phyloP scores from a whole-genome alignment of 2,797 vertebrate species.

The Neosilurus hyrtlii region DNA sequence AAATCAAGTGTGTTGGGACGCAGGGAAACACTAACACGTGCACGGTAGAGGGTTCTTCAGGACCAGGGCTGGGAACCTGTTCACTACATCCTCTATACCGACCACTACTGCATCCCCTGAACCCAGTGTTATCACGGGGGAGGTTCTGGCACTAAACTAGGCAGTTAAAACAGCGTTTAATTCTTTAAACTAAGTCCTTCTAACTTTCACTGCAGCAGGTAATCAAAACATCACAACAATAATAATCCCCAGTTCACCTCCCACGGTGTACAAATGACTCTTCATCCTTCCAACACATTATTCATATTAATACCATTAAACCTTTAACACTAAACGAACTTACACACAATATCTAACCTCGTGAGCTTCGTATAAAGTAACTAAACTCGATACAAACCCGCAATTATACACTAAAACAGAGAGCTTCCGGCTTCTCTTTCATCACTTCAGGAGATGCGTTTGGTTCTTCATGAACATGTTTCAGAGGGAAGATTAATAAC shows the following conservation, averaged over 20 bases:
- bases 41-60: too few relatives aligned
- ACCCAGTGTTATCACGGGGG: too few relatives aligned
- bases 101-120: too few relatives aligned
- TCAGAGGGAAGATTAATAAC: background rate
- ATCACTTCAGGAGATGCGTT: background rate
- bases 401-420: background rate
- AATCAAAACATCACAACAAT: background rate
- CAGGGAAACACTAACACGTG: too few relatives aligned
- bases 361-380: background rate
- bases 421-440: background rate
- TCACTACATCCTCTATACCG: too few relatives aligned
- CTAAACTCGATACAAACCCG: too few relatives aligned
- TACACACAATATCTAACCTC: background rate
- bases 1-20: too few relatives aligned
- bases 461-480: background rate
- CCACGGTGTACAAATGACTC: background rate
- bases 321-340: background rate
- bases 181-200: background rate
- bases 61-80: too few relatives aligned
- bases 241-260: background rate
- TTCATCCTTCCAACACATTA: background rate
- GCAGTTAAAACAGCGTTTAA: too few relatives aligned
- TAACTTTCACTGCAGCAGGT: background rate
- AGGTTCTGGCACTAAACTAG: background rate
- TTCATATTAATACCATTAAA: background rate